phyloP scores from a whole-genome alignment of 2,113 vertebrate genomes.

The Pseudorectes ferrugineus region DNA sequence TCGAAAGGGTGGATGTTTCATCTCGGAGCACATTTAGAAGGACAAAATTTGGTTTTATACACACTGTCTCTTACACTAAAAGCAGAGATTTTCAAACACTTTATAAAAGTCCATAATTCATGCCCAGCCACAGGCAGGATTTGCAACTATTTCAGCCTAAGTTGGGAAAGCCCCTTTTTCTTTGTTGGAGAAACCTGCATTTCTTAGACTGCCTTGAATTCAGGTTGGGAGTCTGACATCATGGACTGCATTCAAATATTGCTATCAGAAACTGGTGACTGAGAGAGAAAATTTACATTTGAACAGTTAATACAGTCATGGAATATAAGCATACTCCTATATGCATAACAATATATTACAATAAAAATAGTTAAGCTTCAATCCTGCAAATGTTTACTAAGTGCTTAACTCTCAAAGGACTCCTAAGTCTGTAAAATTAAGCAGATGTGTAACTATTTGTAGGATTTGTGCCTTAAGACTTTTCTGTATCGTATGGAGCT shows the following conservation, averaged over 20 bases:
- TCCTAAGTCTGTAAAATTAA: neutral
- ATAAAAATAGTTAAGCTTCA: neutral
- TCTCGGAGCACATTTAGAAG: conserved; percentile 17
- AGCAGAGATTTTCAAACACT: conserved; percentile 50
- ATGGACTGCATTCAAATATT: neutral
- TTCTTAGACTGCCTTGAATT: neutral
- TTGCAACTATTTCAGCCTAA: neutral
- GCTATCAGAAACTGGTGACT: neutral
- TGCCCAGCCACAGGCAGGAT: neutral
- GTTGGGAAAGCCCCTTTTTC: neutral
- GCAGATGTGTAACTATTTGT: neutral
- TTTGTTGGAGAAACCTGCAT: neutral
- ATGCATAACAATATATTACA: neutral
- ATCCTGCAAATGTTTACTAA: neutral
- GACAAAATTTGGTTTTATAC: conserved; percentile 32
- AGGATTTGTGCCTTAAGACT: neutral
- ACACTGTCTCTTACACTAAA: conserved; percentile 30
- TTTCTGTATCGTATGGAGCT: neutral
- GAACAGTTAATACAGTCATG: neutral
- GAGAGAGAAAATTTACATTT: neutral
- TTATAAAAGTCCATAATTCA: conserved; percentile 21
- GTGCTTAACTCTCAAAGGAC: neutral
- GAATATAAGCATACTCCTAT: neutral
- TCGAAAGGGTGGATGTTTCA: neutral
- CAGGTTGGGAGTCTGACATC: neutral